Base-by-base conservation (phyloP, 1,140 invertebrate genomes). In the Drosophila equinoxialis region DNA sequence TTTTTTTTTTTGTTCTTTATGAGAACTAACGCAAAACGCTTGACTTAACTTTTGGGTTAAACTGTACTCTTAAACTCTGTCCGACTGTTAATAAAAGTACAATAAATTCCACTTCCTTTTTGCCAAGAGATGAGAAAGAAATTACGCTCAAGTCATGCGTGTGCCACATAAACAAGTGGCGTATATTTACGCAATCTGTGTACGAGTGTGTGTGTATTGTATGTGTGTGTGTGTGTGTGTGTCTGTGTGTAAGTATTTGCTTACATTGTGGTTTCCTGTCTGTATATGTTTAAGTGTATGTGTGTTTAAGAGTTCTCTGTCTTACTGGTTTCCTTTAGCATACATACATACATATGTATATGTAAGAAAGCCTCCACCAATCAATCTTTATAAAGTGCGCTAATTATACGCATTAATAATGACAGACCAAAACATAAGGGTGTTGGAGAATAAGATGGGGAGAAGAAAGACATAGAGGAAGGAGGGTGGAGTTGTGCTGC, bases 331-430 rank as follows among this genome's bases (percentile, higher is more conserved):
- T 68, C 70, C 69, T 65, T 65, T 68, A 67, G 64, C 33, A 30
- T 35, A 26, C 41, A 84, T 23, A 48, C 45, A 42, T n/a, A 45
- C 42, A 45, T 17, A 39, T 11, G 17, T 17, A 45, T 17, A 39
- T 39, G 0, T 39, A 45, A 7, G 71, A 76, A 73, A 59, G 57
- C 57, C 81, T 63, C 39, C 67, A 42, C 81, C 81, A 85, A 85
- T 85, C 81, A 85, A 85, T 85, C 81, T 85, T 85, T 85, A 86
- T 85, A 84, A 85, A 85, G 77, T 78, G 74, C 74, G 81, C 81
- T 84, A 84, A 84, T 84, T 84, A 84, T 73, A 85, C 81, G 77
- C 81, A 84, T 84, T 84, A 85, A 84, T 84, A 84, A 85, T 84
- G 81, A 84, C 81, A 84, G 77, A 61, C 76, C 33, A 23, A 59